phyloP scores from a whole-genome alignment of 2,888 invertebrate species.

The Onthophagus sagittarius region DNA sequence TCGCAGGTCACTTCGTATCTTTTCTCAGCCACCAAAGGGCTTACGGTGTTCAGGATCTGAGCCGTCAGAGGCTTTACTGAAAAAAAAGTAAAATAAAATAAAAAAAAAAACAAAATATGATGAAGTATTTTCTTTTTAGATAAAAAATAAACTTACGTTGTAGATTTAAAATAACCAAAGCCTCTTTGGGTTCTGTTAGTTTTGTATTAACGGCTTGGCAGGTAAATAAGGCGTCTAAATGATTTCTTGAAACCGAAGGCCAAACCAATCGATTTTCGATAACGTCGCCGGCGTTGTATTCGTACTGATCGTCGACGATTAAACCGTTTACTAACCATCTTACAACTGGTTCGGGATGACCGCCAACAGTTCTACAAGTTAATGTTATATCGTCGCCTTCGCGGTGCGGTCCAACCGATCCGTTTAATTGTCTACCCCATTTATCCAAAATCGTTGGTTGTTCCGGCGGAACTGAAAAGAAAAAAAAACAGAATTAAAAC shows the following conservation, averaged over 20 bases:
- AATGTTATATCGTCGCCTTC: constrained; percentile 82
- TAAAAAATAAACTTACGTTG: constrained; percentile 60
- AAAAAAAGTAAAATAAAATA: constrained; percentile 24
- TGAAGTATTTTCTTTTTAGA: too few species aligned
- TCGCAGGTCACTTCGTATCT: constrained; percentile 80
- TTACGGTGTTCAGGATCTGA: constrained; percentile 65
- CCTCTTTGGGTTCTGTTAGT: constrained; percentile 74
- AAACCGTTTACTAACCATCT: constrained; percentile 80
- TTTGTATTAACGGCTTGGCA: constrained; percentile 85
- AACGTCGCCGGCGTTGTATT: constrained; percentile 80
- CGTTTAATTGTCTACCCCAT: constrained; percentile 78
- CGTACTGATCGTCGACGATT: constrained; percentile 76
- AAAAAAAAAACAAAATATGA: not conserved
- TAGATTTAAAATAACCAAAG: constrained; percentile 72
- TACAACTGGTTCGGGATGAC: constrained; percentile 78
- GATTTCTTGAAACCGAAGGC: constrained; percentile 70
- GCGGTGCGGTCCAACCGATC: constrained; percentile 77
- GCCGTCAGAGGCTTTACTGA: constrained; percentile 81
- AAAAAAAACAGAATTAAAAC: too few species aligned
- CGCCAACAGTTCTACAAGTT: constrained; percentile 83
- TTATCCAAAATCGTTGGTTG: constrained; percentile 81
- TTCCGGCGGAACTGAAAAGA: constrained; percentile 74
- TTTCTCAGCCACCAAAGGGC: constrained; percentile 75
- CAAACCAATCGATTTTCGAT: constrained; percentile 78
- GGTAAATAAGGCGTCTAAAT: constrained; percentile 81